A percentile compares a stretch with the other conserved stretches of the same genome.
These are phyloP conservation scores for Telmatherina bonti DNA, from an alignment of 2,797 vertebrate genomes.

Conservation along the genomic window DNA sequence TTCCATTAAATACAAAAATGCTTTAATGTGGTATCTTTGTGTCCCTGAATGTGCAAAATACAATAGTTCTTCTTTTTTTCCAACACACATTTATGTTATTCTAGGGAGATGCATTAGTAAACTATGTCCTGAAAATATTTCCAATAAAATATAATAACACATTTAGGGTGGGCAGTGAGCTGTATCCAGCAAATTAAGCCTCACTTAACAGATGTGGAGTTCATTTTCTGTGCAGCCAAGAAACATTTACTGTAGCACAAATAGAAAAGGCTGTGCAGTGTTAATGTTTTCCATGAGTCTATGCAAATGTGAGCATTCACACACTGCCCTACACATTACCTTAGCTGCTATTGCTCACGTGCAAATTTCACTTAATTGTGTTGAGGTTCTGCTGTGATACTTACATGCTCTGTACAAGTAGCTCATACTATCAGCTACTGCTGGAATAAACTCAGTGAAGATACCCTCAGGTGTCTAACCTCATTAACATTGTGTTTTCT, in stretches of 20 bases:
- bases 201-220: neutral
- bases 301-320: neutral
- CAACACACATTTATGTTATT: neutral
- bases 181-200: neutral
- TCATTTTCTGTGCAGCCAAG: neutral
- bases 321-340: neutral
- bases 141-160: neutral
- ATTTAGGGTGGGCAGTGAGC: neutral
- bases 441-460: neutral
- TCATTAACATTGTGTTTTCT: neutral
- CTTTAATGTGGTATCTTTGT: slow-evolving; percentile 6
- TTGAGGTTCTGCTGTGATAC: neutral
- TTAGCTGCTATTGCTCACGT: slow-evolving; percentile 1
- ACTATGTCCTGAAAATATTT: neutral
- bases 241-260: neutral
- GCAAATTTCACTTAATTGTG: neutral
- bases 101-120: neutral
- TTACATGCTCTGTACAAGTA: no score
- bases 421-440: neutral
- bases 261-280: neutral
- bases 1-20: slow-evolving; percentile 2
- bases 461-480: neutral
- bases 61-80: neutral
- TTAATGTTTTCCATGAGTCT: neutral
- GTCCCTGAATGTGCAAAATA: neutral